phyloP scores from a whole-genome alignment of 2,113 vertebrate species.

The Dinomys branickii region DNA sequence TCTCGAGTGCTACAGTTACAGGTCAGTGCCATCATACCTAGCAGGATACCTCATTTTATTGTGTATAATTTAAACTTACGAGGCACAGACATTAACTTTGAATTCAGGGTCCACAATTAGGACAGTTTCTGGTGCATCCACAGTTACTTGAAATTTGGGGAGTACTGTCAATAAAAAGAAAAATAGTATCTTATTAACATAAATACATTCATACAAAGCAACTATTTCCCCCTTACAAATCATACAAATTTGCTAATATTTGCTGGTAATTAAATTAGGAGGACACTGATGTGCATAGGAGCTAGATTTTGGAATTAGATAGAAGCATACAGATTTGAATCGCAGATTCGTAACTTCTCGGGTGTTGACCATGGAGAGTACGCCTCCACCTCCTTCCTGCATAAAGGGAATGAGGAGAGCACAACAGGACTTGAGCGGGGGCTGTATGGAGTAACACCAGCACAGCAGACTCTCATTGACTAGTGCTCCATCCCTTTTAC shows the following conservation, averaged over 20 bases:
- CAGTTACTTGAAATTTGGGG: slow-evolving; percentile 79
- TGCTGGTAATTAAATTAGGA: background rate
- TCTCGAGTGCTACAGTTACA: background rate
- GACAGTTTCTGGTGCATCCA: slow-evolving; percentile 75
- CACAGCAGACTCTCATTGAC: background rate
- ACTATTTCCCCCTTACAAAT: background rate
- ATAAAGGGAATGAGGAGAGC: background rate
- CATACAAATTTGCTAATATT: background rate
- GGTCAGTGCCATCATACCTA: background rate
- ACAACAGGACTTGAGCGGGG: background rate
- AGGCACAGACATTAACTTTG: slow-evolving; percentile 71
- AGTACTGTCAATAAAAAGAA: slow-evolving; percentile 69
- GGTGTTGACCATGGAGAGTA: background rate
- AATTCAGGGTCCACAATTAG: slow-evolving; percentile 78
- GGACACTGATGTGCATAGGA: background rate
- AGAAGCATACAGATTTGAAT: background rate
- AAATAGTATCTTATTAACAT: background rate
- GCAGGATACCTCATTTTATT: background rate
- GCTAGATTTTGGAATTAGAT: background rate
- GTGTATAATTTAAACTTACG: slow-evolving; percentile 74
- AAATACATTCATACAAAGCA: background rate
- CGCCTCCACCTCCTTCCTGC: background rate
- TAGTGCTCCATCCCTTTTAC: background rate
- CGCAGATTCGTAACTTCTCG: background rate
- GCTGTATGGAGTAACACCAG: background rate